Conservation (phyloP, 2,113 vertebrate species). For the Cebidichthys violaceus region DNA sequence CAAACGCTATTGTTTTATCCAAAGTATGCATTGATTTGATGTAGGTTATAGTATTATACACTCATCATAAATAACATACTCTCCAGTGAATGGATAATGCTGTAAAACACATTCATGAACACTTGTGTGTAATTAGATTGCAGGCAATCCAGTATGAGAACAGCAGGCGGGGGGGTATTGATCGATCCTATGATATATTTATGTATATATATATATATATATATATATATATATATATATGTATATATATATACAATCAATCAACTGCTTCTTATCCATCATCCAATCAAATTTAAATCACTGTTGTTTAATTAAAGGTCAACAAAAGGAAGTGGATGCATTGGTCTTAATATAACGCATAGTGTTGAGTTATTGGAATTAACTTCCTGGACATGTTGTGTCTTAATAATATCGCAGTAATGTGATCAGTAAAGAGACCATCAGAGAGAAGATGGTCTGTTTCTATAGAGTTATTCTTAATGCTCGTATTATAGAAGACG, state of each 20-base stretch:
- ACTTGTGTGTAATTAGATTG: constrained; percentile 13
- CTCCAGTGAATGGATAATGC: neutral
- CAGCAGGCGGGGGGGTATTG: neutral
- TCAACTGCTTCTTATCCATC: constrained; percentile 1
- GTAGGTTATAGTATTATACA: neutral
- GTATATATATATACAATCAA: constrained; percentile 19
- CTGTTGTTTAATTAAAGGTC: constrained; percentile 1
- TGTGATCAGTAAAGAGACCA: no score
- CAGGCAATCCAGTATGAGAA: neutral
- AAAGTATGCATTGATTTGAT: neutral
- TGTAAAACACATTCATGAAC: constrained; percentile 1
- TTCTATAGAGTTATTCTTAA: no score
- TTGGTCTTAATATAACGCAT: neutral
- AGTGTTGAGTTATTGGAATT: neutral
- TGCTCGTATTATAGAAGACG: no score
- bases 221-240: no score
- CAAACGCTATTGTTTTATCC: neutral
- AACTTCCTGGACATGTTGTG: neutral
- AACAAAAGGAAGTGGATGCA: neutral
- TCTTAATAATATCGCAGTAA: neutral
- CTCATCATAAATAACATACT: neutral
- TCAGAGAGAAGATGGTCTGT: no score
- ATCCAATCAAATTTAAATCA: neutral
- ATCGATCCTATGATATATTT: neutral
- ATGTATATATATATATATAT: no score